Evolutionary conservation across 1,140 invertebrate species (phyloP), one percentile per base, ranked within the genome.

Genomic region (Aphaenogaster rudis): DNA sequence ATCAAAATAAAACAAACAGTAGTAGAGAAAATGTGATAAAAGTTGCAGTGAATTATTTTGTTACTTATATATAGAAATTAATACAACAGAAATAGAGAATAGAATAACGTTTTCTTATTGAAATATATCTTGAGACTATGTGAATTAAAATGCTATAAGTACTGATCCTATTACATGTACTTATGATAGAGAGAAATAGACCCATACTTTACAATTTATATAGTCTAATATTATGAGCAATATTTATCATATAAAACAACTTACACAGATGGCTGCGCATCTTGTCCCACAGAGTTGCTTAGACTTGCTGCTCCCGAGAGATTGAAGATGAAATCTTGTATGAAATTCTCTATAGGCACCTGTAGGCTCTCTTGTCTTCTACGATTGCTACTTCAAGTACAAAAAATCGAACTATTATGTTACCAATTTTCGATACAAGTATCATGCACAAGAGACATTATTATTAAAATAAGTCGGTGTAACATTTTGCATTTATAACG

Each of bases 291-390:
- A 66, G 95, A 94, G 54, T 94, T 92, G 86, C 93, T 91, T 45
- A 93, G 79, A 84, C 93, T 92, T 7, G 80, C 57, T 66, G 92
- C 89, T 67, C 94, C 94, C 28, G 95, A 93, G 66, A 97, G 92
- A 95, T 97, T 96, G 21, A 96, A 93, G 76, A 97, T 95, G 81
- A 97, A 96, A 87, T 97, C 96, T 84, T 96, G 96, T 80, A 97
- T 95, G 86, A 97, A 91, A 92, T 96, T 95, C 87, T 96, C 96
- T 88, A 96, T 94, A 74, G 91, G 88, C 61, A 72, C 36, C 13
- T 45, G 80, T 72, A 84, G 42, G 5, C 28, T 84, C 57, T 80
- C 89, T 82, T 88, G 86, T 76, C 79, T 85, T 77, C 87, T 88
- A 76, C 86, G 87, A 67, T 54, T 79, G 36, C 89, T 91, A 54